Base-by-base conservation (phyloP, 2,888 invertebrate genomes). In the Salpingus planirostris region DNA sequence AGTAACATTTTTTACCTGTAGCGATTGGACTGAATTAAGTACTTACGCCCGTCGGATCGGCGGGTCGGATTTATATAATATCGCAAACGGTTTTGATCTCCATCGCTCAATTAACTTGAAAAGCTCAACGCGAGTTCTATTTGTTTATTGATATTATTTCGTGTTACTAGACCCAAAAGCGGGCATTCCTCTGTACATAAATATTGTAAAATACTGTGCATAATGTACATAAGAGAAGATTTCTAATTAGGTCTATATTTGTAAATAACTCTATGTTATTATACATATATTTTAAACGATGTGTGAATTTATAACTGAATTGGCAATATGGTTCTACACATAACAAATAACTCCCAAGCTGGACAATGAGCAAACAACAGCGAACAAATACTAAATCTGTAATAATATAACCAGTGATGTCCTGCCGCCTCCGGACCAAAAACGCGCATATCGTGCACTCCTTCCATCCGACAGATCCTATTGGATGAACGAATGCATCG, bases 211-310 rank as follows among this genome's bases (percentile, higher is more conserved):
- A 54, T 52, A 49, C 39, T 62, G 59, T 60, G 59, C 47, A 62
- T 59, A 59, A 33, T 64, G 63, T 63, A 64, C 42, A 62, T 61
- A 61, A 60, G 60, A 61, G 61, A 49, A 52, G 55, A 54, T 55
- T 61, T 59, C 54, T 62, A 60, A 57, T 51, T 57, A 57, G 56
- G 48, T 47, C 50, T 56, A 57, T 53, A 53, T 55, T 54, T 55
- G 53, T 56, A 57, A 41, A 55, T 54, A 42, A 42, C 49, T 52
- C 47, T 52, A 52, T 49, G 49, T 52, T 52, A 50, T 28, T 36
- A 46, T 48, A 47, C 46, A 59, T 59, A 57, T 57, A 58, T 60
- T 59, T 62, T 55, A 59, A 59, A 56, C 49, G 47, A 49, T 57
- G 58, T 60, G 60, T 62, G 52, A 62, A 60, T 59, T 56, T 57